These are phyloP conservation scores for Percopsis omiscomaycus DNA, from an alignment of 2,797 vertebrate genomes.

Conservation along the genomic window DNA sequence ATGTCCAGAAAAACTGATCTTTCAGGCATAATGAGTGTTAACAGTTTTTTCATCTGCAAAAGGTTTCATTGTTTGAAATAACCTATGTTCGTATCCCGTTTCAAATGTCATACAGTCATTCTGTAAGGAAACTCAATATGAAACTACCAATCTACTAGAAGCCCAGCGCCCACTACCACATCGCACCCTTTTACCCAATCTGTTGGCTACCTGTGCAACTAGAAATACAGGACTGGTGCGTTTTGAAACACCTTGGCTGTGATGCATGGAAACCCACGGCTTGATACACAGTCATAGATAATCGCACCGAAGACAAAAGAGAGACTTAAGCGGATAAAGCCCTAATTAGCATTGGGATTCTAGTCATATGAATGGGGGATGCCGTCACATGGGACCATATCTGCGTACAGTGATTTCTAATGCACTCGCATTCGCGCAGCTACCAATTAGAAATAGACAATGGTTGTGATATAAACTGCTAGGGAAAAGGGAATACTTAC, in stretches of 20 bases:
- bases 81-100: not conserved
- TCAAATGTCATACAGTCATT: not conserved
- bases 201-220: conserved; percentile 39
- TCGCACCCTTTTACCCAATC: conserved; percentile 1
- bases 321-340: conserved; percentile 74
- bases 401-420: conserved; percentile 23
- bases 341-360: conserved; percentile 67
- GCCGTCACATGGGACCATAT: conserved; percentile 2
- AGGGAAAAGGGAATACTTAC: conserved; percentile 61
- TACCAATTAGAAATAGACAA: not conserved
- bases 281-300: conserved; percentile 47
- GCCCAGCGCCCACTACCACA: not conserved
- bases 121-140: not conserved
- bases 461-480: conserved; percentile 21
- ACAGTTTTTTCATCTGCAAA: not conserved
- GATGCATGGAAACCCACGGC: conserved; percentile 24
- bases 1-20: not conserved
- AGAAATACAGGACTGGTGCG: conserved; percentile 51
- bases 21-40: not conserved
- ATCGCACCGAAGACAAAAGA: conserved; percentile 60
- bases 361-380: conserved; percentile 54
- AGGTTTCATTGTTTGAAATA: not conserved
- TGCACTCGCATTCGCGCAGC: not conserved
- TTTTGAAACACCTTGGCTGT: conserved; percentile 21
- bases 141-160: not conserved